Evolutionary conservation across 2,888 invertebrate genomes (phyloP), one percentile per base, ranked within the genome.

Genomic region (Troides aeacus): DNA sequence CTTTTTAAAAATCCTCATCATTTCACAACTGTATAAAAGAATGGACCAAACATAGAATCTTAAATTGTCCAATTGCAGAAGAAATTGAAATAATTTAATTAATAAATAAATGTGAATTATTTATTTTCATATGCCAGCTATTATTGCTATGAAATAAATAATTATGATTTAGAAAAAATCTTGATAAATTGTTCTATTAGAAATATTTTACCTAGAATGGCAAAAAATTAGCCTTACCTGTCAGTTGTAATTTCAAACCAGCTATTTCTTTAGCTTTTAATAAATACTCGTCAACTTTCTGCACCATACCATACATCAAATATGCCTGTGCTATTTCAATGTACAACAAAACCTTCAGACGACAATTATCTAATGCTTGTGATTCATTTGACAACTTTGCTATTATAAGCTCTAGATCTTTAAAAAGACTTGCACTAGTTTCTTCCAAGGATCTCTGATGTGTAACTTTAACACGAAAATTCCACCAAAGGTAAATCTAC

Each of bases 401-500:
- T 56, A 93, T 89, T 21, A 94, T 79, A 8, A 88, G 76, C 74
- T 95, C 94, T 15, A 94, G 85, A 70, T 94, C 92, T 18, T 94
- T 89, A 71, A 95, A 94, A 1, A 97, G 79, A n/a, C 93, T 87
- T 4, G 94, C 94, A 58, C 96, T 95, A 72, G 94, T 91, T 76
- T 97, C 97, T 76, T 97, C 96, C 18, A 98, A 82, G 50, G 95
- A 87, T 75, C 94, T 93, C 82, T 98, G 98, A 81, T 97, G 97
- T 12, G 96, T 84, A 62, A 94, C 93, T 76, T 96, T 92, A 67
- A 94, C 91, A 76, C 98, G 94, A 79, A 97, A 92, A 74, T 94
- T 87, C 98, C 97, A 97, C 96, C 95, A 96, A 46, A 93, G 73
- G 68, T 89, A 78, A 15, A 92, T 68, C 92, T 92, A 75, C 8